These are phyloP conservation scores for Pherbina coryleti DNA, from an alignment of 2,888 invertebrate genomes.

Conservation along the genomic window DNA sequence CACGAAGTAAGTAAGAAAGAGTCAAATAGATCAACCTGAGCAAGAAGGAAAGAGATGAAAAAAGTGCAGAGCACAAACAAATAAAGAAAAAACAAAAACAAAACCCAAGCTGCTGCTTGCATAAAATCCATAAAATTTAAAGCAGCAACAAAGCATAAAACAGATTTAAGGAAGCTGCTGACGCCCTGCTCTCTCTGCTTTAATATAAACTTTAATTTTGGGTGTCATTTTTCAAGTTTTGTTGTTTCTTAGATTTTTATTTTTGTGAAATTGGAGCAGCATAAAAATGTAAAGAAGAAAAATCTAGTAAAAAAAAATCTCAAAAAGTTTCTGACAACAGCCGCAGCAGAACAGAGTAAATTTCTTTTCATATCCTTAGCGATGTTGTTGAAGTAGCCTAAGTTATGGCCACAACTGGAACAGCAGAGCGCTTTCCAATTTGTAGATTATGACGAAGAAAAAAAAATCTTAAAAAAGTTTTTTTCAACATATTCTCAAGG, in stretches of 20 bases:
- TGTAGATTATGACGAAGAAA: too few species aligned
- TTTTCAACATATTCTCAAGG: too few species aligned
- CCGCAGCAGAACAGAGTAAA: conserved; percentile 37
- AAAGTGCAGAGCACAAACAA: background rate
- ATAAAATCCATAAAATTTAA: background rate
- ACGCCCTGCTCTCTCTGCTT: background rate
- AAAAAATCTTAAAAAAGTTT: too few species aligned
- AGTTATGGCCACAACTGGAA: conserved; percentile 15
- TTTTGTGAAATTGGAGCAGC: conserved; percentile 5
- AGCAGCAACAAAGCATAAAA: background rate
- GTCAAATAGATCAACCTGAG: background rate
- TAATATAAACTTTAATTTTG: background rate
- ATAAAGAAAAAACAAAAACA: background rate
- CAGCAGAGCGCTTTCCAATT: background rate
- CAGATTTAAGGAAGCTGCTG: background rate
- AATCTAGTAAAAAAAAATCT: background rate
- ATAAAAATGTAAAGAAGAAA: background rate
- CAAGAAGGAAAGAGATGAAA: background rate
- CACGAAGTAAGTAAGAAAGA: conserved; percentile 1
- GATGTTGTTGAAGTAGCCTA: background rate
- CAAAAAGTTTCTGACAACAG: background rate
- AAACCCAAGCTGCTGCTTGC: background rate
- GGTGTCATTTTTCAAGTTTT: background rate
- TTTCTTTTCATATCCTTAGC: conserved; percentile 48
- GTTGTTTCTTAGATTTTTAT: background rate